Conservation (phyloP, 2,888 invertebrate genomes). For the Griposia aprilina region DNA sequence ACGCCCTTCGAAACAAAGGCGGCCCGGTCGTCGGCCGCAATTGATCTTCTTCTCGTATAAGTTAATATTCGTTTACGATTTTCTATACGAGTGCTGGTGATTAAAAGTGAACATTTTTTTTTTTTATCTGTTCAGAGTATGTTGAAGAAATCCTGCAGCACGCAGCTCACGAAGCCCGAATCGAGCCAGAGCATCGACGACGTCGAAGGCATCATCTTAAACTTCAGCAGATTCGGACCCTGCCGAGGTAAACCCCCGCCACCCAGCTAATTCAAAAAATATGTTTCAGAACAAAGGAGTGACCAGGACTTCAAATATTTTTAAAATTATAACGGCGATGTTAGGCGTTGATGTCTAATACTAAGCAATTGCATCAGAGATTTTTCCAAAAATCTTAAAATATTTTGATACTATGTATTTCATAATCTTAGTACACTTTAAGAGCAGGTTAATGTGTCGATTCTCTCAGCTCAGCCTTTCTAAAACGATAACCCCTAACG, state of each 20-base stretch:
- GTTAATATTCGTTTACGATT: constrained; percentile 11
- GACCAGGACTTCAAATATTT: background rate
- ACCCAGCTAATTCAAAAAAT: background rate
- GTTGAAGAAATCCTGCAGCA: constrained; percentile 83
- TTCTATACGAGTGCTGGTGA: constrained; percentile 6
- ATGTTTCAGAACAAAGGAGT: constrained; percentile 2
- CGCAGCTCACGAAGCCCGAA: constrained; percentile 82
- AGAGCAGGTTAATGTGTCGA: constrained; percentile 7
- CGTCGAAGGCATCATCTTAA: constrained; percentile 83
- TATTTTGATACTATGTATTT: background rate
- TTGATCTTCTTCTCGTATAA: constrained; percentile 20
- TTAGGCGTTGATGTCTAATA: constrained; percentile 37
- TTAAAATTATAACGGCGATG: background rate
- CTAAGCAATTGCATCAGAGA: background rate
- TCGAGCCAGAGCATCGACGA: constrained; percentile 83
- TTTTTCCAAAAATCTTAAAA: background rate
- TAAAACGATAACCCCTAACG: constrained; percentile 21
- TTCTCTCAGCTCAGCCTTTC: constrained; percentile 14
- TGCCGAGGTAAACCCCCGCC: constrained; percentile 74
- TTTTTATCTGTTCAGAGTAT: constrained; percentile 72
- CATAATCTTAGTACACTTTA: background rate
- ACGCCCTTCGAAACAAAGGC: constrained; percentile 40
- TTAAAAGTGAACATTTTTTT: background rate
- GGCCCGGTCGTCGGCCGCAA: constrained; percentile 34
- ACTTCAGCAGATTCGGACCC: constrained; percentile 78